Percentiles rank a stretch among this genome's conserved stretches.
Evolutionary conservation across 2,113 vertebrate genomes (phyloP).

Genomic region (Sinocyclocheilus anshuiensis): DNA sequence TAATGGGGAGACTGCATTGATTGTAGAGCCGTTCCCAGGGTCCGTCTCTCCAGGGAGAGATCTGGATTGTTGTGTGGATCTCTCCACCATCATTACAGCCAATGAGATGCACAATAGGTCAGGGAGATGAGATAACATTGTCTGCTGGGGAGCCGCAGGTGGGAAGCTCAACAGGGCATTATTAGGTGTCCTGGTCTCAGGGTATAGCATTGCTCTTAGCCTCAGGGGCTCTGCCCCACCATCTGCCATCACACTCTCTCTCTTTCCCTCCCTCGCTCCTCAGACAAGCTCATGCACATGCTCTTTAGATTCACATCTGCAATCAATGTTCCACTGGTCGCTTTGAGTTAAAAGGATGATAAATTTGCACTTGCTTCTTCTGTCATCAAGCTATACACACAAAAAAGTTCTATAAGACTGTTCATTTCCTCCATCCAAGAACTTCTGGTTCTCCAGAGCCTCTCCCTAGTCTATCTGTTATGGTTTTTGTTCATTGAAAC

Average conservation of each 20-base stretch:
- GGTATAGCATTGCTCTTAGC: conserved; percentile 77
- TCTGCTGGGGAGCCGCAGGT: conserved; percentile 73
- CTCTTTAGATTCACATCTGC: neutral
- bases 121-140: conserved; percentile 80
- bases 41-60: conserved; percentile 66
- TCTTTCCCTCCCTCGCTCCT: conserved; percentile 5
- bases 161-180: conserved; percentile 74
- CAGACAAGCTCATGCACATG: neutral
- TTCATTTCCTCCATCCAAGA: neutral
- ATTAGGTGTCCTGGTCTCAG: conserved; percentile 79
- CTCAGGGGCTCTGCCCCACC: conserved; percentile 70
- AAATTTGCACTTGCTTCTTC: neutral
- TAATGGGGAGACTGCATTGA: conserved; percentile 65
- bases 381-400: neutral
- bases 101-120: conserved; percentile 73
- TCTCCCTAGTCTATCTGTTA: neutral
- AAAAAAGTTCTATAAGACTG: neutral
- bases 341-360: neutral
- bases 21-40: conserved; percentile 74
- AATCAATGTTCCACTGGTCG: neutral
- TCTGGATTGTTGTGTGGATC: conserved; percentile 64
- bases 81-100: conserved; percentile 73
- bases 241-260: conserved; percentile 69
- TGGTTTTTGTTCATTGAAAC: neutral
- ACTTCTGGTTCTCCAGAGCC: neutral